Conservation (phyloP, 2,888 invertebrate genomes). For the Phaedon cochleariae region DNA sequence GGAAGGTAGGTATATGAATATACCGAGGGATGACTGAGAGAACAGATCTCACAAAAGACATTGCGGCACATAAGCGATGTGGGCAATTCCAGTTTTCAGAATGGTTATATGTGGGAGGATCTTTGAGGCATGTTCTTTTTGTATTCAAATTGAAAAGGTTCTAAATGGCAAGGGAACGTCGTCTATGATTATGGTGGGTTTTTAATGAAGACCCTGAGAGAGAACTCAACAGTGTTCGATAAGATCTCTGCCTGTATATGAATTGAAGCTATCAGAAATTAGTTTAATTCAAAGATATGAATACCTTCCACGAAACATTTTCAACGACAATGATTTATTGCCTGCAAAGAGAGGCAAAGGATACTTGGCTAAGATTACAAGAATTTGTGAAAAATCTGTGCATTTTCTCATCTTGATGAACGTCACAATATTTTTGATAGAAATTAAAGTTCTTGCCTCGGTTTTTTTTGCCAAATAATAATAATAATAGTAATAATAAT, state of each 20-base stretch:
- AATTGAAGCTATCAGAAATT: background rate
- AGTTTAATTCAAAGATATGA: background rate
- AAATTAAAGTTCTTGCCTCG: no score
- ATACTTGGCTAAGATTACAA: no score
- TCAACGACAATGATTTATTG: no score
- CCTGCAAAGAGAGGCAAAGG: no score
- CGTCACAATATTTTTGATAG: no score
- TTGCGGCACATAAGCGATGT: conserved; percentile 1
- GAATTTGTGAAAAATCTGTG: no score
- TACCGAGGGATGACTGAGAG: background rate
- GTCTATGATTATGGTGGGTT: background rate
- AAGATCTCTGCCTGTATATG: background rate
- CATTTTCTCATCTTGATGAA: no score
- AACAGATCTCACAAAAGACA: conserved; percentile 1
- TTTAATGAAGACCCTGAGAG: background rate
- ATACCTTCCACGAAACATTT: no score
- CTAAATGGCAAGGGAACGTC: conserved; percentile 5
- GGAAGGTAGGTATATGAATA: no score
- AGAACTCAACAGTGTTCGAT: background rate
- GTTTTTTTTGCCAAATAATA: no score
- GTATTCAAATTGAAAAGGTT: conserved; percentile 12
- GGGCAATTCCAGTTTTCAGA: conserved; percentile 10
- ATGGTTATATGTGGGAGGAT: conserved; percentile 4
- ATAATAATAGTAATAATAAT: no score
- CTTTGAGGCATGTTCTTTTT: conserved; percentile 8